These are phyloP conservation scores for Fistularia commersonii DNA, from an alignment of 2,797 vertebrate genomes.

Conservation along the genomic window DNA sequence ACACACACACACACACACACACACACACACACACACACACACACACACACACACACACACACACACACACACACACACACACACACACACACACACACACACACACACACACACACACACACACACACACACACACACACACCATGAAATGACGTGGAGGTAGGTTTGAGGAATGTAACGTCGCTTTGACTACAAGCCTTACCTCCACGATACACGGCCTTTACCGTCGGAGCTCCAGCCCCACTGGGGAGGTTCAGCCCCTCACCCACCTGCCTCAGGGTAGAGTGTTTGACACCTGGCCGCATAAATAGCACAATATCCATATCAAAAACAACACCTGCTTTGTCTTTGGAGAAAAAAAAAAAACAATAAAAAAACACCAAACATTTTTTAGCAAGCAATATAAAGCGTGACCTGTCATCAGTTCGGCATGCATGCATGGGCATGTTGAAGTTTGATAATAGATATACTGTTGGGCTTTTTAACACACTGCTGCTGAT, in stretches of 20 bases:
- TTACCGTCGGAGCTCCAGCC: conserved; percentile 68
- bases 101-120: background rate
- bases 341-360: too few relatives aligned
- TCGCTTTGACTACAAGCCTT: conserved; percentile 7
- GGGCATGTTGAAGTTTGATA: too few relatives aligned
- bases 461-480: too few relatives aligned
- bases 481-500: too few relatives aligned
- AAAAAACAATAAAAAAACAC: background rate
- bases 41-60: background rate
- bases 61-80: background rate
- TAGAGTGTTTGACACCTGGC: conserved; percentile 84
- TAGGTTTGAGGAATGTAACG: rapidly evolving
- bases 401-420: too few relatives aligned
- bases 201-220: conserved; percentile 86
- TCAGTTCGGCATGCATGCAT: too few relatives aligned
- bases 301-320: conserved; percentile 2
- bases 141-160: background rate
- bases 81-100: background rate
- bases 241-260: conserved; percentile 80
- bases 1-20: background rate
- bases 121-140: background rate
- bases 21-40: background rate
- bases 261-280: conserved; percentile 84
- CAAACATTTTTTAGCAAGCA: too few relatives aligned
- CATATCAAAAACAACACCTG: background rate